Evolutionary conservation across 2,888 invertebrate species (phyloP).

Genomic region (Mesorhabditis belari): DNA sequence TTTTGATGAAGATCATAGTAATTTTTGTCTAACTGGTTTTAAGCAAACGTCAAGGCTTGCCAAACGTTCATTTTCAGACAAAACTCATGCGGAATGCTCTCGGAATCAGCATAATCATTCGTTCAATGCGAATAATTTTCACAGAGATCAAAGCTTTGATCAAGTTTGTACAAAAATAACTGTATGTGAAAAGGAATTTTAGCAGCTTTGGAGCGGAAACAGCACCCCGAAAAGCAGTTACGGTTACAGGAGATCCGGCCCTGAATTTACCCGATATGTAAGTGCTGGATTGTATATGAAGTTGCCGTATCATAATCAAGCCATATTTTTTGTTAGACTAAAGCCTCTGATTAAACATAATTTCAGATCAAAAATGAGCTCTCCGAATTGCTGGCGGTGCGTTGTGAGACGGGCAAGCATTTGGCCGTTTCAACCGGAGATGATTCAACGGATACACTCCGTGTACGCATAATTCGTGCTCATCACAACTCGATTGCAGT

Average conservation of each 20-base stretch:
- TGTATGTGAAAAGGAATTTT: no score
- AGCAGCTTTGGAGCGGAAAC: neutral
- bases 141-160: neutral
- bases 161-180: neutral
- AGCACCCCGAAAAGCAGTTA: neutral
- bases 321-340: no score
- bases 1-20: neutral
- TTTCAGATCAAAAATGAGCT: slow-evolving; percentile 26
- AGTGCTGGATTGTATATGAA: no score
- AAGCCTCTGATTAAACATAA: slow-evolving; percentile 1
- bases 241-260: neutral
- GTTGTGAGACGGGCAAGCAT: slow-evolving; percentile 1
- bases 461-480: slow-evolving; percentile 86
- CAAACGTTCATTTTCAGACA: no score
- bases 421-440: slow-evolving; percentile 5
- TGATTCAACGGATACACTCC: slow-evolving; percentile 67
- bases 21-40: no score
- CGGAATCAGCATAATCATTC: neutral
- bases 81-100: neutral
- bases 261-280: slow-evolving; percentile 25
- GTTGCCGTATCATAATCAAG: no score
- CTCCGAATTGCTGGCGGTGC: slow-evolving; percentile 8
- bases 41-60: no score
- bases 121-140: neutral
- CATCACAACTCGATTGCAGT: slow-evolving; percentile 97